Percentiles rank a stretch among this genome's conserved stretches.
Evolutionary conservation across 2,888 invertebrate genomes (phyloP).

Genomic region (Pyrocoelia pectoralis): DNA sequence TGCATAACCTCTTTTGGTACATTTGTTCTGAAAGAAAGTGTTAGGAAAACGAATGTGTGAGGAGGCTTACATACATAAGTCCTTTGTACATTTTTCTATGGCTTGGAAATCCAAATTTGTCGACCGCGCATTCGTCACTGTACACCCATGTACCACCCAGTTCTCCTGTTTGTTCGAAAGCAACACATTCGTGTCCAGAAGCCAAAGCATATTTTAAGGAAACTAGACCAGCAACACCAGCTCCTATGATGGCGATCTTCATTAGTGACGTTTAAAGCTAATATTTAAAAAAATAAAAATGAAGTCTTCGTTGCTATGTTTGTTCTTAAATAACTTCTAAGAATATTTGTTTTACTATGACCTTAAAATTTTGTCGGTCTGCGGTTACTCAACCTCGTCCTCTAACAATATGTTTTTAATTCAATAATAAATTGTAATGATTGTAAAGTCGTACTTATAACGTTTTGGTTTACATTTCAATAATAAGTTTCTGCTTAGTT

Average conservation of each 20-base stretch:
- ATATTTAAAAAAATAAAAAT: too few relatives aligned
- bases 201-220: constrained; percentile 68
- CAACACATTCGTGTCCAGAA: constrained; percentile 63
- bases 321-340: too few relatives aligned
- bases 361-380: too few relatives aligned
- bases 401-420: too few relatives aligned
- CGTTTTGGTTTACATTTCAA: too few relatives aligned
- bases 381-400: too few relatives aligned
- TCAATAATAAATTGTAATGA: too few relatives aligned
- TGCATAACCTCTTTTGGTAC: constrained; percentile 84
- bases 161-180: constrained; percentile 73
- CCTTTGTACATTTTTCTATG: constrained; percentile 84
- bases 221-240: constrained; percentile 77
- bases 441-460: too few relatives aligned
- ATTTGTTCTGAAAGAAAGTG: constrained; percentile 68
- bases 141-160: constrained; percentile 89
- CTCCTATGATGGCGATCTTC: constrained; percentile 74
- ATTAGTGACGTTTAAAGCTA: constrained; percentile 40
- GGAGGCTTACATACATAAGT: constrained; percentile 65
- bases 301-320: too few relatives aligned
- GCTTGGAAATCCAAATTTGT: constrained; percentile 72
- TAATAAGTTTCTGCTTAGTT: too few relatives aligned
- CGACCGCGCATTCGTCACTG: constrained; percentile 68
- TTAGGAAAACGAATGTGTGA: neutral
- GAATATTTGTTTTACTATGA: too few relatives aligned